Evolutionary conservation across 2,113 vertebrate genomes (phyloP).

Genomic region (Chloebia gouldiae): DNA sequence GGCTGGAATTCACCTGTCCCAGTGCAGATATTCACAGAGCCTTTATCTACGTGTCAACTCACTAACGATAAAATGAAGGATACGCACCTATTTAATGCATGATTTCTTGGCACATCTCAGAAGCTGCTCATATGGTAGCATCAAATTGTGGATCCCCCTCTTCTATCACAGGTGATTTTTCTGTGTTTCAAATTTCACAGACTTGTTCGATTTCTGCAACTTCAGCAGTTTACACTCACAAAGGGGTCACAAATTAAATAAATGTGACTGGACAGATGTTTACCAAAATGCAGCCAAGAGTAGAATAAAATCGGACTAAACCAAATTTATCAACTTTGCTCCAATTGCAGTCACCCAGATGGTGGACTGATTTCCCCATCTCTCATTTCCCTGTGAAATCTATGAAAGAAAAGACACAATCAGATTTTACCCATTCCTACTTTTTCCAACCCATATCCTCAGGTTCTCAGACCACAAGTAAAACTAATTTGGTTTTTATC

Average conservation of each 20-base stretch:
- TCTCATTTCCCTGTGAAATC: conserved; percentile 19
- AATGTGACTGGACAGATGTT: neutral
- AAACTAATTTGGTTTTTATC: neutral
- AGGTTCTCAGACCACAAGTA: neutral
- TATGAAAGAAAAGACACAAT: neutral
- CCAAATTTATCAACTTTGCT: conserved; percentile 41
- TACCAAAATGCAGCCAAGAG: conserved; percentile 49
- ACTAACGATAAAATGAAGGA: neutral
- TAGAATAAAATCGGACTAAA: conserved; percentile 58
- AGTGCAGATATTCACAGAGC: neutral
- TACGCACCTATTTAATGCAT: neutral
- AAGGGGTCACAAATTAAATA: neutral
- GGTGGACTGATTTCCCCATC: neutral
- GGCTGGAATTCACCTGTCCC: neutral
- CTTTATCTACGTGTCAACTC: neutral
- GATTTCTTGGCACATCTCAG: neutral
- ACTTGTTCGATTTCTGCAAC: neutral
- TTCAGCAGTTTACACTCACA: neutral
- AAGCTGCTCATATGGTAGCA: neutral
- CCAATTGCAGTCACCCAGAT: conserved; percentile 34
- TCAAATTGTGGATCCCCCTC: neutral
- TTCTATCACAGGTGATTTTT: neutral
- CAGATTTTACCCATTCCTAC: neutral
- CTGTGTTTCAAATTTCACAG: neutral
- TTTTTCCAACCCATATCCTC: neutral